Evolutionary conservation across 2,888 invertebrate species (phyloP).

Genomic region (Luffia ferchaultella): DNA sequence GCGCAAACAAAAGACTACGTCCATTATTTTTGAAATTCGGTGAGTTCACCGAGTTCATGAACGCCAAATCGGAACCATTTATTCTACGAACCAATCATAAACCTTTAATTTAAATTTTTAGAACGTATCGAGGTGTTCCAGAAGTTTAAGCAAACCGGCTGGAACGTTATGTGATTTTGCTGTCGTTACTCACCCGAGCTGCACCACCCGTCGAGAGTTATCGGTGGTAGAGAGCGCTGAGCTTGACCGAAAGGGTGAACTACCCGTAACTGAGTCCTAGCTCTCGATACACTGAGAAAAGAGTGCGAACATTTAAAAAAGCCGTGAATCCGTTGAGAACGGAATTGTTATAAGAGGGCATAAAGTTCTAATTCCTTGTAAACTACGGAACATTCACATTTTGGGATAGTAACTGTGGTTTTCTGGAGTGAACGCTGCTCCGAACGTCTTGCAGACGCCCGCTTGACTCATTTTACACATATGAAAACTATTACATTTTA

Average conservation of each 20-base stretch:
- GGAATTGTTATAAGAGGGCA: neutral
- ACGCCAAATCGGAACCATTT: constrained; percentile 15
- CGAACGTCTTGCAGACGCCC: constrained; percentile 8
- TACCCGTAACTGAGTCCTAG: no score
- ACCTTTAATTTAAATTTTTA: constrained; percentile 9
- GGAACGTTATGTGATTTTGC: constrained; percentile 14
- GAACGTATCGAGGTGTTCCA: constrained; percentile 7
- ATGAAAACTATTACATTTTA: no score
- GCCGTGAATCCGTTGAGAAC: constrained; percentile 2
- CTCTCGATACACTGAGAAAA: neutral
- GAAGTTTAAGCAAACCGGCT: constrained; percentile 8
- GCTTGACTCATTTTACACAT: constrained; percentile 7
- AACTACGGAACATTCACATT: neutral
- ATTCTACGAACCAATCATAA: constrained; percentile 15
- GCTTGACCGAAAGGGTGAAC: neutral
- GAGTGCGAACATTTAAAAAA: neutral
- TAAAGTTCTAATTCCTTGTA: neutral
- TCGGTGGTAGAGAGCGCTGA: neutral
- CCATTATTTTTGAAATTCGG: constrained; percentile 13
- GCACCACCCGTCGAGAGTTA: neutral
- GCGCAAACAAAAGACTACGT: constrained; percentile 11
- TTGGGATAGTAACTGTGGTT: constrained; percentile 12
- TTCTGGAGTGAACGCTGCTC: constrained; percentile 12
- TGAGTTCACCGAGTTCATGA: constrained; percentile 17
- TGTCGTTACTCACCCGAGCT: constrained; percentile 11